These are phyloP conservation scores for Oncorhynchus mykiss DNA, from an alignment of 2,113 vertebrate species.

Conservation along the genomic window DNA sequence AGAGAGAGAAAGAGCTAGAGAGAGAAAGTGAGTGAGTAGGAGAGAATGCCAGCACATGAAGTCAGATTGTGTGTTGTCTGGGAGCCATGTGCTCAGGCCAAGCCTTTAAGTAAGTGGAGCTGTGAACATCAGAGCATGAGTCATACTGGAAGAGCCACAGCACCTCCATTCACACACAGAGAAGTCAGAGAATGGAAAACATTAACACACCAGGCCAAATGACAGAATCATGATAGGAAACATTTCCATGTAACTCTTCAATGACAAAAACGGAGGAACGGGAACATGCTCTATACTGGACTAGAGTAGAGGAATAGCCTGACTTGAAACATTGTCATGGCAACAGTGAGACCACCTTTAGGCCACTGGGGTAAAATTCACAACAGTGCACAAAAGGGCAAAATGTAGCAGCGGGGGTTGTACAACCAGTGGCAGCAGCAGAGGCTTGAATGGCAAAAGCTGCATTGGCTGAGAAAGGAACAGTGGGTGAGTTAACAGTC, in stretches of 20 bases:
- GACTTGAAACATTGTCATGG: not conserved
- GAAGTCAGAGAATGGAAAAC: conserved; percentile 8
- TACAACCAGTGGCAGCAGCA: not conserved
- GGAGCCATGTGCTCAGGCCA: conserved; percentile 62
- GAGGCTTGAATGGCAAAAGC: not conserved
- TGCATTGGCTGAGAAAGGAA: not conserved
- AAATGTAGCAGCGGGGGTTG: not conserved
- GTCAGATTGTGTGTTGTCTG: conserved; percentile 61
- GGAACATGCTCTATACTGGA: not conserved
- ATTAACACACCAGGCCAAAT: conserved; percentile 9
- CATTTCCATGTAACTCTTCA: not conserved
- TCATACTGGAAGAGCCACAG: conserved; percentile 51
- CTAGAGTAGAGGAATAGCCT: not conserved
- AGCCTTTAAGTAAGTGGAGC: conserved; percentile 52
- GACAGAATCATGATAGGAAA: conserved; percentile 23
- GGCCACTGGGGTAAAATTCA: conserved; percentile 21
- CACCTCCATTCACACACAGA: not conserved
- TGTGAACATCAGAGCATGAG: conserved; percentile 52
- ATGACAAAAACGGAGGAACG: not conserved
- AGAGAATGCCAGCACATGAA: conserved; percentile 57
- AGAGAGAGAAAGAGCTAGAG: not conserved
- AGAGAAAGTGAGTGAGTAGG: conserved; percentile 21
- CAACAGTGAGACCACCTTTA: not conserved
- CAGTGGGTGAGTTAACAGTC: not conserved
- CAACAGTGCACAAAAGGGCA: not conserved